Evolutionary conservation across 2,888 invertebrate genomes (phyloP).

Genomic region (Agapostemon virescens): DNA sequence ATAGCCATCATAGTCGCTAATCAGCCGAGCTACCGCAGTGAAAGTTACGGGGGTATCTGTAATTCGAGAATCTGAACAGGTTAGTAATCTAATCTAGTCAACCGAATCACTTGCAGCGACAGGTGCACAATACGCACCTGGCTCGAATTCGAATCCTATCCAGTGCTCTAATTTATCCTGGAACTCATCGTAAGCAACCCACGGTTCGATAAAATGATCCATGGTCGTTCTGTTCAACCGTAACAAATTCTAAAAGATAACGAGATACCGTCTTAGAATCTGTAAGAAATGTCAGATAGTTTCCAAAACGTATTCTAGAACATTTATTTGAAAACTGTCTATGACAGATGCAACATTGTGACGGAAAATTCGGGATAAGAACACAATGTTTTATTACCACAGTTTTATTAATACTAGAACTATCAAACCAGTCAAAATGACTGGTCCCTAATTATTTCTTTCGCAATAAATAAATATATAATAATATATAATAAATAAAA

Average conservation of each 20-base stretch:
- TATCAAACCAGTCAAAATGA: too few species aligned
- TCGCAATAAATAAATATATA: too few species aligned
- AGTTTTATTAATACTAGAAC: too few species aligned
- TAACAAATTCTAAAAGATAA: neutral
- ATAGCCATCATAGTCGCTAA: neutral
- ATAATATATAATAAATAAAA: too few species aligned
- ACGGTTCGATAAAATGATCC: neutral
- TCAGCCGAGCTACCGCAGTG: neutral
- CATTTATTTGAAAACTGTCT: too few species aligned
- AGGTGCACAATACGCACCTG: constrained; percentile 16
- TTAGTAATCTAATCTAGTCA: constrained; percentile 22
- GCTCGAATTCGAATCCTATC: neutral
- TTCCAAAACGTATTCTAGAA: too few species aligned
- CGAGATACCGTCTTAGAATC: neutral
- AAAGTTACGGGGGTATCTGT: neutral
- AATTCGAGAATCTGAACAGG: constrained; percentile 9
- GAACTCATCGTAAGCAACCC: neutral
- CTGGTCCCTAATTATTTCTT: too few species aligned
- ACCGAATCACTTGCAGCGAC: constrained; percentile 8
- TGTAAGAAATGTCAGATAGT: too few species aligned
- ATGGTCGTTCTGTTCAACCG: neutral
- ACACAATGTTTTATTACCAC: too few species aligned
- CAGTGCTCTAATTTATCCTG: neutral
- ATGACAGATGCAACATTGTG: too few species aligned
- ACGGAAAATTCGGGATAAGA: too few species aligned